Base-by-base conservation (phyloP, 2,888 invertebrate species). In the Athalia circularis region DNA sequence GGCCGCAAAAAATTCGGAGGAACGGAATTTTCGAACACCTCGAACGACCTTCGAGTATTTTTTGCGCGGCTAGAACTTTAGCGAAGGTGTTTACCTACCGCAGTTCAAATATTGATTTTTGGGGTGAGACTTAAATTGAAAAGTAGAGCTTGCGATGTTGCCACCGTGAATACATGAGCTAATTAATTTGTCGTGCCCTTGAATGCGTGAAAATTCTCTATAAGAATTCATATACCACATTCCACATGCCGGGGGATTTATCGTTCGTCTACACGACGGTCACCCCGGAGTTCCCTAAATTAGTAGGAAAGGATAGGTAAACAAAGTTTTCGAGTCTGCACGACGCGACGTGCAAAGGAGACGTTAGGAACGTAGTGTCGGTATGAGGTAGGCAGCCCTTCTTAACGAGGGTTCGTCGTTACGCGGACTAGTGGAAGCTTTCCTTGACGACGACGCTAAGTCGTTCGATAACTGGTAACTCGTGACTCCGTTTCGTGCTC, bases 341-440 rank as follows among this genome's bases (percentile, higher is more conserved):
- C 11, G 8, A 50, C 62, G 29, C 62, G 59, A 48, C 62, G 75
- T 52, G 61, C 75, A 62, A 75, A 15, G 59, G 52, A 75, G 75
- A 75, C 64, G 62, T 75, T 61, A 61, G 7, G n/a, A 29, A 67
- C 75, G 59, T 29, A 29, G n/a, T 7, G 6, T 7, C 15, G 62
- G 75, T 47, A 50, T 50, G 75, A 64, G 54, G 9, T 13, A 15
- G 13, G 15, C 45, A 15, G n/a, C 48, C n/a, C 43, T 75, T 59
- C 62, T 48, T 75, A 75, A 75, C 75, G 75, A 75, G 75, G 75
- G 75, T 75, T 13, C 62, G 29, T 62, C 48, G 62, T 62, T 43
- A 45, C 72, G 45, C 72, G 59, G 59, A 47, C 72, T 45, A 45
- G 59, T 57, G 59, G 72, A 47, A 72, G 72, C 72, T 59, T 59